Base-by-base conservation (phyloP, 1,140 invertebrate species). In the Cydia strobilella region DNA sequence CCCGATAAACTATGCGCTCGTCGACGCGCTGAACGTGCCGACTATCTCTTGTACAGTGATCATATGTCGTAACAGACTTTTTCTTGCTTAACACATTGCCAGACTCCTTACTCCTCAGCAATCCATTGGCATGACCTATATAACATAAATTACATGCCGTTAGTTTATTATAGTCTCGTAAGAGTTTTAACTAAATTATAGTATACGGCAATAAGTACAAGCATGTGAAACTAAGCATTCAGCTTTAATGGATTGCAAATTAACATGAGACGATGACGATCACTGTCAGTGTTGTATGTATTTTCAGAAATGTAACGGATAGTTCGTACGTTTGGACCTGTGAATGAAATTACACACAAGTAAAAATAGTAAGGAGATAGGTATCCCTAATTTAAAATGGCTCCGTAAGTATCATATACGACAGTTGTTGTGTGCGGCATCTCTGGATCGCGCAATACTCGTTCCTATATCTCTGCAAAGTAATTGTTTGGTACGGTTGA, bases 11-110 rank as follows among this genome's bases (percentile, higher is more conserved):
- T 48, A 88, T 23, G 13, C 74, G 76, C 5, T 85, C 77, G 54
- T 83, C 80, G 65, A 74, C 77, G 74, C 66, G 80, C 20, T 83
- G 79, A 7, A 90, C 42, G 51, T 86, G 78, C 74, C 82, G 79
- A 15, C 77, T 80, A 69, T 91, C 85, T 75, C 87, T 85, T 18
- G 90, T 91, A n/a, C 80, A 82, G 76, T 92, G 90, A 76, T 90
- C 87, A 74, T 92, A 92, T 25, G 88, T 82, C 13, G 82, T 85
- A 2, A 92, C 82, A 31, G 86, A 84, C 63, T 78, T 84, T 71
- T 87, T 89, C 73, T 76, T 86, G 42, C 42, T 79, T 7, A 81
- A 35, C 48, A 27, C 65, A 59, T 39, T 74, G 59, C 80, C 76
- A 42, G 71, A 59, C 72, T 78, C 76, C 69, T 54, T 80, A 73